These are phyloP conservation scores for Argya squamiceps DNA, from an alignment of 2,797 vertebrate genomes.

Conservation along the genomic window DNA sequence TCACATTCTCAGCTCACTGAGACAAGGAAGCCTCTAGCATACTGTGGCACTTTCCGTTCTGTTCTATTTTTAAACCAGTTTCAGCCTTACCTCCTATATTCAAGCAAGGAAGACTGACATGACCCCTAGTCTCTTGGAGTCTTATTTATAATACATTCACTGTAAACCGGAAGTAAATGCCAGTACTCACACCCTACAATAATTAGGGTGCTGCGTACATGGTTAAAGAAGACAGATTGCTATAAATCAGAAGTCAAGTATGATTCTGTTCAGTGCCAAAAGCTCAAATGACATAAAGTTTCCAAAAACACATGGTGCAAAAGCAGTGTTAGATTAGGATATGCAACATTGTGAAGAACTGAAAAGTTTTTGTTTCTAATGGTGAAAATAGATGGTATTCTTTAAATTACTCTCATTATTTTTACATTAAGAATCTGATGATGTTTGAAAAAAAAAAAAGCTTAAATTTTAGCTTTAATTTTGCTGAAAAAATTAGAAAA, in stretches of 20 bases:
- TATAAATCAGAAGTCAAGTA: neutral
- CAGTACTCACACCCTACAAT: fast-evolving
- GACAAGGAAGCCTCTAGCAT: neutral
- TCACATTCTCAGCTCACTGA: fast-evolving
- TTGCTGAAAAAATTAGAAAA: neutral
- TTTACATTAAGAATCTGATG: neutral
- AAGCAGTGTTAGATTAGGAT: neutral
- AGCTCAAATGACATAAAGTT: neutral
- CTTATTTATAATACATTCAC: neutral
- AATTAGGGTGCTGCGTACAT: neutral
- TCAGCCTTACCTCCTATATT: neutral
- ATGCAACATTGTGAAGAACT: neutral
- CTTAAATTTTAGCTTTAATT: neutral
- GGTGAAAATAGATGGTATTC: neutral
- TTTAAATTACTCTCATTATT: neutral
- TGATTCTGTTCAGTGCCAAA: neutral
- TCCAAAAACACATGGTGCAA: neutral
- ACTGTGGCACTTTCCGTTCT: neutral
- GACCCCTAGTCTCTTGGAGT: neutral
- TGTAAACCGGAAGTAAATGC: neutral
- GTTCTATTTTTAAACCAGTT: neutral
- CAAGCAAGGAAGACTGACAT: neutral
- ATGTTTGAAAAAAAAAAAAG: neutral
- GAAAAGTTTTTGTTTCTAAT: neutral
- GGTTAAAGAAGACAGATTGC: neutral